phyloP scores from a whole-genome alignment of 2,888 invertebrate species.

The Zootermopsis nevadensis region DNA sequence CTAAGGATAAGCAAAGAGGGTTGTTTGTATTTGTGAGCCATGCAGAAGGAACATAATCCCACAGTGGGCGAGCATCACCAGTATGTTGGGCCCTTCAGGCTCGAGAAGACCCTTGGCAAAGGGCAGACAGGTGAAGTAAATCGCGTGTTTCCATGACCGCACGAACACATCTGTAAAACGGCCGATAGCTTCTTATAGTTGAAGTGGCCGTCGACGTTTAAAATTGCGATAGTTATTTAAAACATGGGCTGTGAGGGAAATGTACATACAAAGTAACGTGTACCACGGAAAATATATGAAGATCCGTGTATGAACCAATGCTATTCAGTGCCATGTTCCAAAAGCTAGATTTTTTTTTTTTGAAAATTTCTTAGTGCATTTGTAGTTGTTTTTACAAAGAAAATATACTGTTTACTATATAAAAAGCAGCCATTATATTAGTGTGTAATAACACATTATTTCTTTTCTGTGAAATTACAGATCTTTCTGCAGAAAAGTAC shows the following conservation, averaged over 20 bases:
- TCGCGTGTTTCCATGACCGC: neutral
- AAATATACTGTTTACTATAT: too few relatives aligned
- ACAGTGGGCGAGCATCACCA: constrained; percentile 75
- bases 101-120: constrained; percentile 99
- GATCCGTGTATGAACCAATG: too few relatives aligned
- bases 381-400: too few relatives aligned
- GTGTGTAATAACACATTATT: too few relatives aligned
- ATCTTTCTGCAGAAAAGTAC: too few relatives aligned
- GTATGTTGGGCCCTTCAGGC: constrained; percentile 98
- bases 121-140: constrained; percentile 93
- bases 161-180: constrained; percentile 9
- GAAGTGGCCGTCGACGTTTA: neutral
- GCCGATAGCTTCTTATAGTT: constrained; percentile 17
- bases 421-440: too few relatives aligned
- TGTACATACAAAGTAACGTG: too few relatives aligned
- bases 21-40: constrained; percentile 44
- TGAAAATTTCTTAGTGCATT: too few relatives aligned
- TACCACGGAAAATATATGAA: too few relatives aligned
- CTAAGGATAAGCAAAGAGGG: constrained; percentile 7
- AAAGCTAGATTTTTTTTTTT: too few relatives aligned
- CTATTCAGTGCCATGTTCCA: too few relatives aligned
- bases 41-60: constrained; percentile 57
- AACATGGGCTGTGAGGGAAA: neutral
- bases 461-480: too few relatives aligned
- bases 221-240: neutral